Conservation (phyloP, 53 echinoderm and acorn worm genomes). For the Echinarachnius parma region DNA sequence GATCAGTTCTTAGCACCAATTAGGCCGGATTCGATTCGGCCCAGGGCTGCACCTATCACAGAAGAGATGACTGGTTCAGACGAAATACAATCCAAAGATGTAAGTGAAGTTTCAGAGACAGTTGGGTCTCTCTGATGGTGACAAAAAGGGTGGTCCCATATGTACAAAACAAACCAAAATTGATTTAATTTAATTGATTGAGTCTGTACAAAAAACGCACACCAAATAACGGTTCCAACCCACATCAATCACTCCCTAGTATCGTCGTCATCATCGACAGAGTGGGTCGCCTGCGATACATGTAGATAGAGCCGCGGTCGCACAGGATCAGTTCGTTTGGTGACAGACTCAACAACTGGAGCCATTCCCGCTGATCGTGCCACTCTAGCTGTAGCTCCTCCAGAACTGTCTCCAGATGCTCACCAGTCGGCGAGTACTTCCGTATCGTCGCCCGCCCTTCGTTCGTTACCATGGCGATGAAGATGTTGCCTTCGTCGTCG, state of each 20-base stretch:
- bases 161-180: too few relatives aligned
- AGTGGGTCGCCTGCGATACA: conserved; percentile 21
- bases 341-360: conserved; percentile 15
- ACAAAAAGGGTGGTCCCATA: too few relatives aligned
- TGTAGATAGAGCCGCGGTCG: conserved; percentile 24
- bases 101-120: too few relatives aligned
- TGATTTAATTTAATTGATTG: too few relatives aligned
- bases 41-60: too few relatives aligned
- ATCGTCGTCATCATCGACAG: conserved; percentile 15
- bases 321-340: conserved; percentile 30
- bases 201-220: too few relatives aligned
- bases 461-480: conserved; percentile 38
- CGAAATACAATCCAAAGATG: too few relatives aligned
- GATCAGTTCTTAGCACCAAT: too few relatives aligned
- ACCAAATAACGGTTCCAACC: background rate
- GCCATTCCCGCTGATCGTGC: conserved; percentile 26
- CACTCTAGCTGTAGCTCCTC: conserved; percentile 28
- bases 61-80: too few relatives aligned
- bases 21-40: too few relatives aligned
- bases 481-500: conserved; percentile 30
- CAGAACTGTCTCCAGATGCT: conserved; percentile 41
- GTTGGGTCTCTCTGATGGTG: too few relatives aligned
- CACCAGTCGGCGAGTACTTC: conserved; percentile 29
- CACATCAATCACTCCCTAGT: background rate
- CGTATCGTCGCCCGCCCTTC: conserved; percentile 17